phyloP scores from a whole-genome alignment of 2,113 vertebrate species.

The Terrapene triunguis region DNA sequence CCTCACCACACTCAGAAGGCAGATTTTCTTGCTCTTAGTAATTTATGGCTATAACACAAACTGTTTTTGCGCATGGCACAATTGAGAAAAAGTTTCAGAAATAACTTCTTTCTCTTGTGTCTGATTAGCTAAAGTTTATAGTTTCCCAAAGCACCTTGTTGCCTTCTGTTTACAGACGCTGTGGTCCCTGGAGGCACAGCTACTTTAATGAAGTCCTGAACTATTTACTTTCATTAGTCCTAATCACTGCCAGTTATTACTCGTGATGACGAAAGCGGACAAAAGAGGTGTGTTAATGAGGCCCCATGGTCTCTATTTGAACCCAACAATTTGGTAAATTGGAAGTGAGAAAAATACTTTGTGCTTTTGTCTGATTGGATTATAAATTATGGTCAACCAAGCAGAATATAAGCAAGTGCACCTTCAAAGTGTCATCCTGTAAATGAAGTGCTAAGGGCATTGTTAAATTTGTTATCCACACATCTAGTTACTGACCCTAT shows the following conservation, averaged over 20 bases:
- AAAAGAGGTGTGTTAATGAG: constrained; percentile 58
- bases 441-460: constrained; percentile 49
- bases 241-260: constrained; percentile 12
- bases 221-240: constrained; percentile 51
- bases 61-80: background rate
- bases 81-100: constrained; percentile 27
- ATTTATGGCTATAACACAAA: background rate
- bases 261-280: background rate
- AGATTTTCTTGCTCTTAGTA: background rate
- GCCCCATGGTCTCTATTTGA: constrained; percentile 43
- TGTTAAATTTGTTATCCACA: constrained; percentile 69
- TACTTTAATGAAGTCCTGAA: constrained; percentile 37
- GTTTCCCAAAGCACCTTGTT: constrained; percentile 5
- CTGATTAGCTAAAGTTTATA: constrained; percentile 52
- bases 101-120: constrained; percentile 22
- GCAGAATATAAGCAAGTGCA: background rate
- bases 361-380: background rate
- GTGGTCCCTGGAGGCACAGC: constrained; percentile 26
- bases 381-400: background rate
- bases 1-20: background rate
- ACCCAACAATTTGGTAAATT: constrained; percentile 30
- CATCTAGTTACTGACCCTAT: constrained; percentile 65
- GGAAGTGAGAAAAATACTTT: background rate
- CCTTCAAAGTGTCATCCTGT: constrained; percentile 18
- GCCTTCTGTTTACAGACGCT: constrained; percentile 39